A percentile compares a stretch with the other conserved stretches of the same genome.
Conservation (phyloP, 2,888 invertebrate species). For the Hypsopygia costalis region DNA sequence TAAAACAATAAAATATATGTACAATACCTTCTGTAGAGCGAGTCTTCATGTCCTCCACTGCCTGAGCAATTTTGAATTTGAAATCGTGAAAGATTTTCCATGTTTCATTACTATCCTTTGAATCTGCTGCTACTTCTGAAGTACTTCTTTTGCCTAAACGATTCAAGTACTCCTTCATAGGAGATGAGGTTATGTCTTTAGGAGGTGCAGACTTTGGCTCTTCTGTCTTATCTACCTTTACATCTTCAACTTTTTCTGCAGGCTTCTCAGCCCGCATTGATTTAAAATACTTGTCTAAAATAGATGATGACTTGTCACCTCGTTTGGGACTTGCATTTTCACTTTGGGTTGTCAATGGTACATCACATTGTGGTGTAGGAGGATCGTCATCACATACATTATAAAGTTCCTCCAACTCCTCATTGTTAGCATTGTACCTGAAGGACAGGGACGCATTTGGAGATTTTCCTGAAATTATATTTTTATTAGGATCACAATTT, state of each 20-base stretch:
- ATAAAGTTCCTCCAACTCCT: slow-evolving; percentile 85
- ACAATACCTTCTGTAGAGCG: slow-evolving; percentile 81
- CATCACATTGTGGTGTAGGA: slow-evolving; percentile 68
- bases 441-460: slow-evolving; percentile 80
- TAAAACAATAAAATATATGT: too few species aligned
- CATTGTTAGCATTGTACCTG: slow-evolving; percentile 88
- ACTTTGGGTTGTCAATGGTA: slow-evolving; percentile 45
- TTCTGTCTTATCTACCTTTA: slow-evolving; percentile 47
- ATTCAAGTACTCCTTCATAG: slow-evolving; percentile 80
- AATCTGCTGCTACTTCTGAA: slow-evolving; percentile 73
- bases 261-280: slow-evolving; percentile 59
- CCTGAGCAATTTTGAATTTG: slow-evolving; percentile 87
- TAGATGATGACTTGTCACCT: slow-evolving; percentile 64
- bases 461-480: slow-evolving; percentile 57
- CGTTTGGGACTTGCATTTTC: slow-evolving; percentile 69
- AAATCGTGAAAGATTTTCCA: slow-evolving; percentile 88
- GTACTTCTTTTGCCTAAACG: slow-evolving; percentile 83
- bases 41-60: slow-evolving; percentile 88
- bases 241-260: slow-evolving; percentile 50
- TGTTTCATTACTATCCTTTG: slow-evolving; percentile 79
- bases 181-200: slow-evolving; percentile 67
- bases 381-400: slow-evolving; percentile 82
- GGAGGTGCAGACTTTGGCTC: slow-evolving; percentile 35
- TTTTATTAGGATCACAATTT: slow-evolving; percentile 10
- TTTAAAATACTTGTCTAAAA: slow-evolving; percentile 75